A percentile compares a stretch with the other conserved stretches of the same genome.
Evolutionary conservation across 1,140 invertebrate species (phyloP).

Genomic region (Cataglyphis hispanica): DNA sequence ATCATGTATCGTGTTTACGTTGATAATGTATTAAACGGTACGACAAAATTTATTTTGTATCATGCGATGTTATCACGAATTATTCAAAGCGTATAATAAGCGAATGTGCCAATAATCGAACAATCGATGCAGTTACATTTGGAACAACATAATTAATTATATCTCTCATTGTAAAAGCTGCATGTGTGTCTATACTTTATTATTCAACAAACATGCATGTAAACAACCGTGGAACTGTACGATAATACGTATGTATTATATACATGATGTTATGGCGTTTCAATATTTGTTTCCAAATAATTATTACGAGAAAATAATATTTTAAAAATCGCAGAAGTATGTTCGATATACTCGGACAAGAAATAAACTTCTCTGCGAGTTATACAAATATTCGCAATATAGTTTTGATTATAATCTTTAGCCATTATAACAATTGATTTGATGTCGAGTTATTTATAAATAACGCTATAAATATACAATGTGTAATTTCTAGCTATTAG

Average conservation of each 20-base stretch:
- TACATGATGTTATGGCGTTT: neutral
- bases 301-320: neutral
- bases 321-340: neutral
- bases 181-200: conserved; percentile 6
- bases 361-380: neutral
- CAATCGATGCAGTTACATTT: conserved; percentile 32
- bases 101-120: neutral
- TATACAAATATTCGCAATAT: neutral
- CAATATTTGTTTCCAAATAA: conserved; percentile 9
- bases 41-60: conserved; percentile 43
- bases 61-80: conserved; percentile 15
- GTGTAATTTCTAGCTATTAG: neutral
- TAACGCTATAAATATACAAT: no score
- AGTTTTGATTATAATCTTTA: no score
- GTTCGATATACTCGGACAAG: neutral
- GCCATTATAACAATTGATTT: no score
- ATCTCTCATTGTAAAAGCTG: neutral
- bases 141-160: conserved; percentile 45
- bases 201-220: conserved; percentile 19
- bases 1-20: neutral
- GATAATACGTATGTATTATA: conserved; percentile 7
- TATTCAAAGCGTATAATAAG: conserved; percentile 28
- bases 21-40: neutral
- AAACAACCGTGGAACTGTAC: neutral
- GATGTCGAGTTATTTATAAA: no score